Conservation (phyloP, 1,140 invertebrate species). For the Eulimnadia texana region DNA sequence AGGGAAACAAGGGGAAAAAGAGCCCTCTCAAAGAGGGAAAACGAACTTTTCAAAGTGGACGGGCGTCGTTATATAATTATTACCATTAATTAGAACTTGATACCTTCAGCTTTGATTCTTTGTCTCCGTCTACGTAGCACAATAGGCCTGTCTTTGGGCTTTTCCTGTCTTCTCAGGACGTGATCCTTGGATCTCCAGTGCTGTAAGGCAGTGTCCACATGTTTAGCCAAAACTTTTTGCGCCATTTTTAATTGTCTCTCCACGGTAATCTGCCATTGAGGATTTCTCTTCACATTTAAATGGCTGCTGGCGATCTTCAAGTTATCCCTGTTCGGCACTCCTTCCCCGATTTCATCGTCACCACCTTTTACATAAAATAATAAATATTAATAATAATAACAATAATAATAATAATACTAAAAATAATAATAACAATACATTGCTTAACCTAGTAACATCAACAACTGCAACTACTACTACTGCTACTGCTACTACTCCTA, state of each 20-base stretch:
- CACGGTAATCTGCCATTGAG: constrained; percentile 46
- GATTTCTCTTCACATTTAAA: constrained; percentile 41
- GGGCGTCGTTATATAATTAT: background rate
- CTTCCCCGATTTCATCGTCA: constrained; percentile 53
- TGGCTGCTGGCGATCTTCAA: constrained; percentile 77
- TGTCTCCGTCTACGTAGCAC: constrained; percentile 79
- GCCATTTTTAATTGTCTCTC: constrained; percentile 47
- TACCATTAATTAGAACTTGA: background rate
- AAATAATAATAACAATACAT: too few relatives aligned
- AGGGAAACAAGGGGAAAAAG: too few relatives aligned
- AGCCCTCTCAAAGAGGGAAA: too few relatives aligned
- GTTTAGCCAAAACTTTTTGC: constrained; percentile 53
- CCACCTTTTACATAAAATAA: too few relatives aligned
- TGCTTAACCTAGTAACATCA: too few relatives aligned
- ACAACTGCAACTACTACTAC: too few relatives aligned
- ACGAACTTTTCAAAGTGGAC: too few relatives aligned
- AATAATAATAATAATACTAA: too few relatives aligned
- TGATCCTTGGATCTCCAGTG: constrained; percentile 70
- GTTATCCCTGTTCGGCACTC: constrained; percentile 78
- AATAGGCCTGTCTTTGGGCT: constrained; percentile 54
- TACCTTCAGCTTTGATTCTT: constrained; percentile 66
- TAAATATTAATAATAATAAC: too few relatives aligned
- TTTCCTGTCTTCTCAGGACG: constrained; percentile 42
- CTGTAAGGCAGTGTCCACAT: constrained; percentile 61
- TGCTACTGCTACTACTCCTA: too few relatives aligned